Percentiles rank a stretch among this genome's conserved stretches.
Conservation (phyloP, 2,888 invertebrate species). For the Chymomyza procnemis region DNA sequence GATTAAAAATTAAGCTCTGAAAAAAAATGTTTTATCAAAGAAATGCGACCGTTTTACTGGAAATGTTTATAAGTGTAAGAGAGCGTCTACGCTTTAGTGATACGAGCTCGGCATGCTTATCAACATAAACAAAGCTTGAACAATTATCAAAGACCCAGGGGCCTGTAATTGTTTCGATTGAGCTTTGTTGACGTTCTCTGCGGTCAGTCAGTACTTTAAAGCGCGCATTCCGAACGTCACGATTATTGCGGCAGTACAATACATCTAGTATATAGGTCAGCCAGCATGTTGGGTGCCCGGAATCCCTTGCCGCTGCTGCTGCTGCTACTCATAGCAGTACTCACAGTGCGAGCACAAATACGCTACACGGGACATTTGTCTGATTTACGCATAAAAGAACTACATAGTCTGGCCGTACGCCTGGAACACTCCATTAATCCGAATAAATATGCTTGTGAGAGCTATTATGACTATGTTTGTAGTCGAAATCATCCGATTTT, state of each 20-base stretch:
- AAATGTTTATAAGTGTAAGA: constrained; percentile 30
- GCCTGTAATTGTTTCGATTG: not conserved
- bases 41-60: constrained; percentile 9
- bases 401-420: constrained; percentile 60
- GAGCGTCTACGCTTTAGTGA: constrained; percentile 46
- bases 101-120: constrained; percentile 41
- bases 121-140: constrained; percentile 26
- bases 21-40: not conserved
- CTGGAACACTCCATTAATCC: constrained; percentile 68
- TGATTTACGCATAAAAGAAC: constrained; percentile 68
- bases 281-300: constrained; percentile 16
- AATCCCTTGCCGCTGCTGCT: constrained; percentile 4
- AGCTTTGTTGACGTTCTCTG: constrained; percentile 8
- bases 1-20: not conserved
- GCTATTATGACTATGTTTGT: constrained; percentile 74
- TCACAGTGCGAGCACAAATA: constrained; percentile 46
- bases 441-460: constrained; percentile 72
- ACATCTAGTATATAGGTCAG: constrained; percentile 23
- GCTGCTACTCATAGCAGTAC: constrained; percentile 4
- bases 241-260: not conserved
- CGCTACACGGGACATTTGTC: constrained; percentile 66
- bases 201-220: constrained; percentile 34
- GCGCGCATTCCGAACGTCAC: constrained; percentile 24
- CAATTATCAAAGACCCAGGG: constrained; percentile 13
- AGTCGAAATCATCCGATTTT: constrained; percentile 73